Evolutionary conservation across 2,797 vertebrate genomes (phyloP), one percentile per base, ranked within the genome.

Genomic region (Gallinago nigripennis): DNA sequence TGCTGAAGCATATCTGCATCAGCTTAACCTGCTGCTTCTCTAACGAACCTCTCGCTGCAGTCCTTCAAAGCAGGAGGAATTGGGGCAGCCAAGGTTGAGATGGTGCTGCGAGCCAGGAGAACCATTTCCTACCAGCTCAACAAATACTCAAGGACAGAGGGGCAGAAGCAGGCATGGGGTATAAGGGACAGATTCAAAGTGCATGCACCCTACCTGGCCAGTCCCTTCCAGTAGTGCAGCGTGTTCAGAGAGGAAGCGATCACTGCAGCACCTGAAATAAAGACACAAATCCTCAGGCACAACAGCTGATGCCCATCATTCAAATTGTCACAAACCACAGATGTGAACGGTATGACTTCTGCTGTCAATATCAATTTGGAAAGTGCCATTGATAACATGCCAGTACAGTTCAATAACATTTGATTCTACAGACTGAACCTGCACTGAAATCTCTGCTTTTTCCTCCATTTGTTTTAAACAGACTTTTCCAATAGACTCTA

Each of bases 341-440:
- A 41, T 28, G 24, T 6, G 78, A 82, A 17, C 31, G 30, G 64
- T 14, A 53, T 16, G 50, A 68, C 60, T 92, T 66, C 70, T 86
- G 45, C 75, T 86, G 64, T 84, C 91, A 86, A 19, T 64, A 80
- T 31, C 89, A 60, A 24, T 27, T 91, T 90, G 81, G 33, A 28
- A 88, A 60, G 63, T 25, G 13, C 56, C 58, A 95, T 4, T 61
- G 86, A 61, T 27, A 75, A 80, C 8, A 61, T 60, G 69, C 75
- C 90, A 61, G 50, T 65, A 23, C 28, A 30, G 73, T 27, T 77
- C 92, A 75, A 31, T 70, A 60, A 64, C 1, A 1, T 83, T n/a
- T 83, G 60, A 60, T 45, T 82, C 69, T 24, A 19, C 9, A 25
- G 46, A 35, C 61, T 39, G 56, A 88, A 60, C 12, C 19, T n/a